Conservation (phyloP, 1,140 invertebrate genomes). For the Druon quercuslanigerum region DNA sequence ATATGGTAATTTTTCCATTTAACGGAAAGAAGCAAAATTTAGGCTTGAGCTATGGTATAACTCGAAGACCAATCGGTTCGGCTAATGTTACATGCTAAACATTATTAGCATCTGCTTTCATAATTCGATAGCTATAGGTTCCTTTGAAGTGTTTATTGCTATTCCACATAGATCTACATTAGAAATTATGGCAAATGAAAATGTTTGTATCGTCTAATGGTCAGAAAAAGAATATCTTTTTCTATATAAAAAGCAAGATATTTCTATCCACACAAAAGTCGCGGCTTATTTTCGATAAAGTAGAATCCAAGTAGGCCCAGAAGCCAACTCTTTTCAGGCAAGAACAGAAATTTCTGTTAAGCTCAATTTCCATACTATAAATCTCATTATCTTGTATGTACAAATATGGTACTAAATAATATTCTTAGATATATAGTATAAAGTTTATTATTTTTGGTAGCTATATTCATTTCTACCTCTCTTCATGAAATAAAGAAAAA, state of each 20-base stretch:
- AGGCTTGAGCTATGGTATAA: too few relatives aligned
- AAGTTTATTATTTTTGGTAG: too few relatives aligned
- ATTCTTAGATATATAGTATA: too few relatives aligned
- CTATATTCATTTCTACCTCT: too few relatives aligned
- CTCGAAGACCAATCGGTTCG: conserved; percentile 38
- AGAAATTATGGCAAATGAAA: conserved; percentile 49
- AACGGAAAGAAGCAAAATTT: too few relatives aligned
- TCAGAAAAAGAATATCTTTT: too few relatives aligned
- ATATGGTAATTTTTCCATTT: too few relatives aligned
- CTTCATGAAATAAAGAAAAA: background rate
- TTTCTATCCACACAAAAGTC: conserved; percentile 78
- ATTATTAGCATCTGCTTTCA: conserved; percentile 57
- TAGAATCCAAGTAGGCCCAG: conserved; percentile 80
- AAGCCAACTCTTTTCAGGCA: conserved; percentile 76
- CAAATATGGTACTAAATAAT: too few relatives aligned
- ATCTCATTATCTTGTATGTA: too few relatives aligned
- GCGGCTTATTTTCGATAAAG: conserved; percentile 79
- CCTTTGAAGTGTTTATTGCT: conserved; percentile 81
- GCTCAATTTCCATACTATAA: too few relatives aligned
- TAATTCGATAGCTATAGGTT: conserved; percentile 82
- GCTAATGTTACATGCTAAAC: conserved; percentile 4
- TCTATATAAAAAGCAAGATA: background rate
- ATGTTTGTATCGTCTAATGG: background rate
- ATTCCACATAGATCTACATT: conserved; percentile 81
- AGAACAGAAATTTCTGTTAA: background rate